Base-by-base conservation (phyloP, 2,797 vertebrate species). In the Pogoniulus pusillus region DNA sequence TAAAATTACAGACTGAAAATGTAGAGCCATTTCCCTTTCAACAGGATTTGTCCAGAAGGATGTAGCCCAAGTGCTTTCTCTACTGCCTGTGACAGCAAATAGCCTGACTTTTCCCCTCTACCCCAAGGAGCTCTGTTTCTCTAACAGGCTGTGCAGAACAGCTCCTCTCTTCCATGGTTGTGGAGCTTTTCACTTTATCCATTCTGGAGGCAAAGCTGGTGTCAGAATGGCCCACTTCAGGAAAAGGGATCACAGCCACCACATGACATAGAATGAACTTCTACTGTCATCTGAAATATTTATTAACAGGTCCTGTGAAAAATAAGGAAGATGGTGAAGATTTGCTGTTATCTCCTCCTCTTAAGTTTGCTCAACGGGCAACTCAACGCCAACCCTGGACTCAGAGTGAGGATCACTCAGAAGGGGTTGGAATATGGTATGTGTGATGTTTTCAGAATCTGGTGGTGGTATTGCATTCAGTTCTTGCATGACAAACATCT, bases 401-500 rank as follows among this genome's bases (percentile, higher is more conserved):
- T 98, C 91, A 97, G 96, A 94, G 95, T 96, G 9, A 97, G 96
- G 80, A 90, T 96, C 80, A 97, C 96, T 51, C 95, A 97, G 84
- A 95, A 93, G 34, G 96, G 95, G 5, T 75, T 98, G 74, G 93
- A 97, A 70, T 97, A 96, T 37, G 97, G 97, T 98, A 89, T 66
- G 97, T 96, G n/a, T 64, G 41, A 72, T 49, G 4, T 63, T 90
- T 76, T 77, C 35, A 83, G 35, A 47, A 87, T n/a, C 35, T 57
- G 51, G 4, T 32, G 11, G 19, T 78, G 47, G 18, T 72, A 65
- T 19, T 87, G 59, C 43, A 63, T 27, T 47, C 29, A 72, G 74
- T 41, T 11, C 27, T 71, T 27, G 4, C 60, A 16, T 57, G 43
- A 71, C 32, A 37, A 32, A 11, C 8, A 27, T 18, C 51, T 32